Evolutionary conservation across 35 echinoderm and acorn worm genomes (phyloP).

Genomic region (Apostichopus californicus): DNA sequence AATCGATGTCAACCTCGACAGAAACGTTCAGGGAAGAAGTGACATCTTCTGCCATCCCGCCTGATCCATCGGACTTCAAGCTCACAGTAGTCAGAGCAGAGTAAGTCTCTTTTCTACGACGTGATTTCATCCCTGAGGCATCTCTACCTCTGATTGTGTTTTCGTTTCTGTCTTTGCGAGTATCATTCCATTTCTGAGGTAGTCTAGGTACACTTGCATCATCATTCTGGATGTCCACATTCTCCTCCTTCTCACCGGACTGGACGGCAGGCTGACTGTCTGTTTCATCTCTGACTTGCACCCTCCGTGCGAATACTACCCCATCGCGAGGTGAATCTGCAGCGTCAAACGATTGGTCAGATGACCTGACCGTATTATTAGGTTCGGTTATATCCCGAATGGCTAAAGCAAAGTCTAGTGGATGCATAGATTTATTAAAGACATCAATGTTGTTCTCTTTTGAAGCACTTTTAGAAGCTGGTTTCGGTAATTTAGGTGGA

Average conservation of each 20-base stretch:
- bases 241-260: background rate
- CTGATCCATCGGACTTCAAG: slow-evolving; percentile 22
- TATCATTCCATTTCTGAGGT: background rate
- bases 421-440: slow-evolving; percentile 39
- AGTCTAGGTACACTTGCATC: background rate
- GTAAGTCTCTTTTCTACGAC: slow-evolving; percentile 47
- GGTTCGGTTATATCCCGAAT: slow-evolving; percentile 16
- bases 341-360: slow-evolving; percentile 3
- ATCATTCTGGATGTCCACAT: background rate
- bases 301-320: slow-evolving; percentile 15
- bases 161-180: background rate
- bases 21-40: slow-evolving; percentile 39
- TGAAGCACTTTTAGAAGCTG: background rate
- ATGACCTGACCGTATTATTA: background rate
- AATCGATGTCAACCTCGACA: slow-evolving; percentile 57
- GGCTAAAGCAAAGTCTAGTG: slow-evolving; percentile 39
- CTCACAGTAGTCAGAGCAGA: slow-evolving; percentile 37
- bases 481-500: slow-evolving; percentile 3
- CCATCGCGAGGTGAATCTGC: slow-evolving; percentile 32
- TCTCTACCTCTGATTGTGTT: background rate
- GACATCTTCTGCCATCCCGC: slow-evolving; percentile 11
- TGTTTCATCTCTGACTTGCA: slow-evolving; percentile 5
- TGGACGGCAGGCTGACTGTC: background rate
- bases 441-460: slow-evolving; percentile 29
- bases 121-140: background rate